These are phyloP conservation scores for Ophion costatus DNA, from an alignment of 2,888 invertebrate genomes.

Conservation along the genomic window DNA sequence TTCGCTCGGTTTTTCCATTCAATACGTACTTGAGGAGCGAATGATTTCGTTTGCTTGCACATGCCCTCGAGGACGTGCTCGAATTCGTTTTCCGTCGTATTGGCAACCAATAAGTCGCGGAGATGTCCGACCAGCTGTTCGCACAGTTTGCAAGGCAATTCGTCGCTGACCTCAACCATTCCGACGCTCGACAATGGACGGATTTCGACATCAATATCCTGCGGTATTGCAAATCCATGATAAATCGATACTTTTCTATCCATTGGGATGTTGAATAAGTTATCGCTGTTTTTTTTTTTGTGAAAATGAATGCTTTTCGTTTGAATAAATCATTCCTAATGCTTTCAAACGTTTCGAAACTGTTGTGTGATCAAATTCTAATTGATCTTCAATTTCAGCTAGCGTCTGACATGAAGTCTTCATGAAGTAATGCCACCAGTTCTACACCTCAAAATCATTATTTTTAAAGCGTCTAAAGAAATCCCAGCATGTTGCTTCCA, in stretches of 20 bases:
- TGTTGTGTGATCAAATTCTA: too few relatives aligned
- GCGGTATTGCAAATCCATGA: constrained; percentile 8
- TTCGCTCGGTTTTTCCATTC: not conserved
- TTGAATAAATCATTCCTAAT: too few relatives aligned
- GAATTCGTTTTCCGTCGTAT: constrained; percentile 94
- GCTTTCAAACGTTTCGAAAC: too few relatives aligned
- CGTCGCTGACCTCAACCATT: constrained; percentile 85
- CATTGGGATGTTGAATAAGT: too few relatives aligned
- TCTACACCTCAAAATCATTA: too few relatives aligned
- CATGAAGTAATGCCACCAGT: too few relatives aligned
- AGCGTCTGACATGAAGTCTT: too few relatives aligned
- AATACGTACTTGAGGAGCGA: constrained; percentile 86
- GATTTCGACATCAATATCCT: constrained; percentile 84
- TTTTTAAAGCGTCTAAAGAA: too few relatives aligned
- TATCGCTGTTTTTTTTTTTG: too few relatives aligned
- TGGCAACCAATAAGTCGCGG: constrained; percentile 91
- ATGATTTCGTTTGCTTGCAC: constrained; percentile 91
- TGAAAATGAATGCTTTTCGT: too few relatives aligned
- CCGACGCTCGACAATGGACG: constrained; percentile 86
- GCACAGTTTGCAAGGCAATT: constrained; percentile 93
- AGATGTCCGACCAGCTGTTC: constrained; percentile 92
- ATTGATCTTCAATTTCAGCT: too few relatives aligned
- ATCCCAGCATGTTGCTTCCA: too few relatives aligned
- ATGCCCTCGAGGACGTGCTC: constrained; percentile 90
- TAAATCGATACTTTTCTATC: not conserved